Base-by-base conservation (phyloP, 2,888 invertebrate species). In the Cinara cedri region DNA sequence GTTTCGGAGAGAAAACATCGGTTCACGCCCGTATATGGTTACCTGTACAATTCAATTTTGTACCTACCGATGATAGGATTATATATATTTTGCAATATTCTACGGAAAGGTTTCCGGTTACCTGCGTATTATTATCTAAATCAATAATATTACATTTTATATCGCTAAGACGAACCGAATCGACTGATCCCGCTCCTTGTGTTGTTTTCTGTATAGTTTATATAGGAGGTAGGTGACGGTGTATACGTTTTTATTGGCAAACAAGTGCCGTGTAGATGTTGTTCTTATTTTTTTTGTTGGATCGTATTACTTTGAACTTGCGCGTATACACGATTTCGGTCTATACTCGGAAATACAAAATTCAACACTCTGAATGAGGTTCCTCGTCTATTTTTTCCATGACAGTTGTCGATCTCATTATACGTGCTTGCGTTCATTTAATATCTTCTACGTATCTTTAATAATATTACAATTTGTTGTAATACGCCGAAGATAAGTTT, bases 81-180 rank as follows among this genome's bases (percentile, higher is more conserved):
- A 49, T 74, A 42, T 42, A 21, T 55, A 55, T 55, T 1, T n/a
- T n/a, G n/a, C n/a, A n/a, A 55, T 21, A 71, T 55, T 44, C 1
- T 51, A 21, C 10, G 11, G 10, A n/a, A 62, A 62, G 21, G 72
- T 34, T 72, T 74, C 62, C 49, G 62, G 62, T 74, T 74, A 74
- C 72, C 62, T 49, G 6, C 34, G 34, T 34, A 6, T 34, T 34
- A 34, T 34, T 34, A 51, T 74, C 16, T 51, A 63, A 51, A 74
- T 74, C 62, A 21, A 74, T 63, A 34, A 62, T n/a, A n/a, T 34
- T 62, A 34, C 6, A 34, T 34, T 34, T 34, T 34, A n/a, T n/a
- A 34, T 34, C 34, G 34, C 6, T 6, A 6, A 34, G 24, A 34
- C 34, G 34, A 34, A 34, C 34, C 3, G 34, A 34, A 3, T 34